phyloP scores from a whole-genome alignment of 2,888 invertebrate species.

The Synanthedon myopaeformis region DNA sequence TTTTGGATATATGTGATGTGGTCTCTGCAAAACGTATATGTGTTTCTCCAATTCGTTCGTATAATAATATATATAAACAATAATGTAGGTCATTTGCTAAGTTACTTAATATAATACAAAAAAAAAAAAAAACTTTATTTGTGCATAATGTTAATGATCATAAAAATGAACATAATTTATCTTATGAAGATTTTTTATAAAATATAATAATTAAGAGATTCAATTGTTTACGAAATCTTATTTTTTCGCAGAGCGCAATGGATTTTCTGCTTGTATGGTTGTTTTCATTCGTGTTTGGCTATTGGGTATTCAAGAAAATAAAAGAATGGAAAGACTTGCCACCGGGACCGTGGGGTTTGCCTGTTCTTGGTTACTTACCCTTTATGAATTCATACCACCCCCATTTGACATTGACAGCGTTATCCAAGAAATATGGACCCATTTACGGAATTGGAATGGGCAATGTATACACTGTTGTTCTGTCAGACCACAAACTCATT shows the following conservation, averaged over 20 bases:
- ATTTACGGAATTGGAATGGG: constrained; percentile 83
- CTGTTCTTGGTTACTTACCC: constrained; percentile 83
- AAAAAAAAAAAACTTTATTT: too few relatives aligned
- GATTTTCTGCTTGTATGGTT: constrained; percentile 36
- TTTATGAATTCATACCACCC: constrained; percentile 78
- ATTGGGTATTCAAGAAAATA: constrained; percentile 44
- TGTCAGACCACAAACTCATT: constrained; percentile 80
- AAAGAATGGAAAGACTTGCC: constrained; percentile 66
- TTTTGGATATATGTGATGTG: too few relatives aligned
- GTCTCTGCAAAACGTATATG: too few relatives aligned
- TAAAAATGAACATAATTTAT: too few relatives aligned
- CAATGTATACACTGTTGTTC: constrained; percentile 78
- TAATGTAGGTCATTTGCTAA: too few relatives aligned
- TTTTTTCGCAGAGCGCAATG: constrained; percentile 25
- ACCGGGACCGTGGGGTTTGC: constrained; percentile 85
- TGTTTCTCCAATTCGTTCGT: too few relatives aligned
- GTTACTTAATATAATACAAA: too few relatives aligned
- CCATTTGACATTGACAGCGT: constrained; percentile 75
- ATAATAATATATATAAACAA: too few relatives aligned
- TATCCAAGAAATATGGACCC: constrained; percentile 78
- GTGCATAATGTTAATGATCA: too few relatives aligned
- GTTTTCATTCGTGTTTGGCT: constrained; percentile 31
- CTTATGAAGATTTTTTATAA: too few relatives aligned
- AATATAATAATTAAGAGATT: too few relatives aligned
- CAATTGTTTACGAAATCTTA: constrained; percentile 1